Conservation (phyloP, 37 sponge, comb jelly and placozoan genomes). For the Lycopodina hypogea region DNA sequence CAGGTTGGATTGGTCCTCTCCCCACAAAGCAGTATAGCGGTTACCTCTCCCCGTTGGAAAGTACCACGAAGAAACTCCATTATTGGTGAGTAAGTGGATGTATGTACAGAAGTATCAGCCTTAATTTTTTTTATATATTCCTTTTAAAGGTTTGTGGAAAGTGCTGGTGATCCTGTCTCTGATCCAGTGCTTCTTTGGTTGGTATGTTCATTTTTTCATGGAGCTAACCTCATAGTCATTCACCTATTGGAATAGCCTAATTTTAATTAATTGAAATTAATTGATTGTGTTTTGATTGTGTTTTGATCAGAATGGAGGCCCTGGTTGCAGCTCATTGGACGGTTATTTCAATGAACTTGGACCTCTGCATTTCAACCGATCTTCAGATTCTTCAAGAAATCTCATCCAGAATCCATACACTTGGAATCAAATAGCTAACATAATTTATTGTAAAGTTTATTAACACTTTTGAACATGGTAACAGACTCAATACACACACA, state of each 20-base stretch:
- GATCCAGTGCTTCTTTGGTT: constrained; percentile 83
- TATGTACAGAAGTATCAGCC: background rate
- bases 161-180: constrained; percentile 47
- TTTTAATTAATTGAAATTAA: background rate
- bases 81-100: constrained; percentile 66
- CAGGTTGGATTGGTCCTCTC: constrained; percentile 62
- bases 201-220: constrained; percentile 16
- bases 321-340: constrained; percentile 85
- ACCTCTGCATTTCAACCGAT: constrained; percentile 65
- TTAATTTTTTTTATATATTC: background rate
- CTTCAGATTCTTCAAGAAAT: constrained; percentile 18
- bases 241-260: too few relatives aligned
- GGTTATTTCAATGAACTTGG: constrained; percentile 79
- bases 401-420: constrained; percentile 64
- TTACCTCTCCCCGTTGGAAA: constrained; percentile 47
- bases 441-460: constrained; percentile 58
- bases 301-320: constrained; percentile 79
- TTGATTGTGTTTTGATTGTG: constrained; percentile 23
- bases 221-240: background rate
- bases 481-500: too few relatives aligned
- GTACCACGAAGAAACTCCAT: constrained; percentile 52
- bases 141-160: constrained; percentile 65
- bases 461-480: background rate
- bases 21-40: constrained; percentile 79
- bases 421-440: constrained; percentile 70